phyloP scores from a whole-genome alignment of 2,113 vertebrate genomes.

The Rousettus leschenaultii region DNA sequence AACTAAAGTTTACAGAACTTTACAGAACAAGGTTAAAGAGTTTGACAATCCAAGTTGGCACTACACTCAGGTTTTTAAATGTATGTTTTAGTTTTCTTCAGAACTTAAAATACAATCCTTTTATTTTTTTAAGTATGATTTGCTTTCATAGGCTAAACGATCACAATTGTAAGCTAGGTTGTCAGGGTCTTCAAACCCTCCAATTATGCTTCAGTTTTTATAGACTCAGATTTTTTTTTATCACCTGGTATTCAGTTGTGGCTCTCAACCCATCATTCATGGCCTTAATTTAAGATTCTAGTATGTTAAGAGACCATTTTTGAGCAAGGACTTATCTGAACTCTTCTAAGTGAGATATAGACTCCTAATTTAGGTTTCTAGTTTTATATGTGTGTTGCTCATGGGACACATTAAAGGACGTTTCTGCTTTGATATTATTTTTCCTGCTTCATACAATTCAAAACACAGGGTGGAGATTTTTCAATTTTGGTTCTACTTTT shows the following conservation, averaged over 20 bases:
- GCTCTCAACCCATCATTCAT: conserved; percentile 14
- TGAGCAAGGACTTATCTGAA: not conserved
- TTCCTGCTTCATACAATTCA: conserved; percentile 60
- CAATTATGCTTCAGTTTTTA: conserved; percentile 44
- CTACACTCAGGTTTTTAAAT: conserved; percentile 13
- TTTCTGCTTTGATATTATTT: conserved; percentile 68
- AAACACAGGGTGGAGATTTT: conserved; percentile 68
- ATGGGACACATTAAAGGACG: conserved; percentile 57
- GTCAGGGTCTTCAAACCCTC: conserved; percentile 6
- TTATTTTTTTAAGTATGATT: conserved; percentile 3
- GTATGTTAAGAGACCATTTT: conserved; percentile 39
- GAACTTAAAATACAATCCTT: conserved; percentile 16
- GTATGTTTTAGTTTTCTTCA: conserved; percentile 23
- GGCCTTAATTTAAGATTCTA: conserved; percentile 44
- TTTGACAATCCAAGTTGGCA: conserved; percentile 4
- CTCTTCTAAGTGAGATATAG: not conserved
- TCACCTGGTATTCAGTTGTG: conserved; percentile 30
- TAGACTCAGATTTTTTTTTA: not conserved
- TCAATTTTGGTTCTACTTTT: conserved; percentile 69
- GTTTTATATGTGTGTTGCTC: conserved; percentile 44
- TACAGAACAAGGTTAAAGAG: not conserved
- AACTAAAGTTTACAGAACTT: not conserved
- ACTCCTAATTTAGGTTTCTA: conserved; percentile 40
- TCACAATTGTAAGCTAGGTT: conserved; percentile 20
- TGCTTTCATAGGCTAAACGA: conserved; percentile 3